Percentiles rank a stretch among this genome's conserved stretches.
These are phyloP conservation scores for Cyprinus carpio DNA, from an alignment of 2,113 vertebrate species.

Conservation along the genomic window DNA sequence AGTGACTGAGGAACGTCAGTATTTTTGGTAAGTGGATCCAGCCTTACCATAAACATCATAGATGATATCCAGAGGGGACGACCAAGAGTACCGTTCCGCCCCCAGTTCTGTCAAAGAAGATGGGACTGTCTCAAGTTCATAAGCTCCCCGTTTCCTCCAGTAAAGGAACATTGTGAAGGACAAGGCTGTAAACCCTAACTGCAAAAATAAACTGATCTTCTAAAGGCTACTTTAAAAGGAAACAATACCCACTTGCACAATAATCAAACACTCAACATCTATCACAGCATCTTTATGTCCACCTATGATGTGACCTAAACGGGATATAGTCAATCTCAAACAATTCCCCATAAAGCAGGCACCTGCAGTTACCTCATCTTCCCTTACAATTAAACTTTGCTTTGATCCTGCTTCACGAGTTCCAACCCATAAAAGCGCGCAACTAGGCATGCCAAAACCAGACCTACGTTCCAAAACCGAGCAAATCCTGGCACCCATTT, in stretches of 20 bases:
- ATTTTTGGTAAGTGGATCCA: conserved; percentile 1
- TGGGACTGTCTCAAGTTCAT: conserved; percentile 85
- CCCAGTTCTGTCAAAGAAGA: conserved; percentile 67
- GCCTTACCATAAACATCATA: conserved; percentile 85
- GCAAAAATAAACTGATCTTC: not conserved
- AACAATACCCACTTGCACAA: not conserved
- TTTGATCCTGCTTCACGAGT: conserved; percentile 61
- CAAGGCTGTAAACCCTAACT: not conserved
- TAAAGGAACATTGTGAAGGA: conserved; percentile 84
- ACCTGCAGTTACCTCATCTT: conserved; percentile 68
- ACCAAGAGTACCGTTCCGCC: conserved; percentile 88
- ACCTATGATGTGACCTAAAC: conserved; percentile 25
- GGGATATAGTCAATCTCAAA: conserved; percentile 54
- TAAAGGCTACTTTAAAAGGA: conserved; percentile 15
- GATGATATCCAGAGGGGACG: conserved; percentile 82
- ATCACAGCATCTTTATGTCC: not conserved
- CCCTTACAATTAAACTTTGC: conserved; percentile 53
- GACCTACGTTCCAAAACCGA: conserved; percentile 29
- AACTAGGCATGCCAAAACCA: not conserved
- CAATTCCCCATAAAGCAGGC: conserved; percentile 54
- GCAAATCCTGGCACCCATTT: conserved; percentile 32
- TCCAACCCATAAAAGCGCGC: conserved; percentile 38
- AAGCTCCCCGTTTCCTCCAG: conserved; percentile 89
- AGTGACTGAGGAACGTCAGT: not conserved
- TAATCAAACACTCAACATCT: conserved; percentile 31